Evolutionary conservation across 1,140 invertebrate genomes (phyloP).

Genomic region (Macrotrachela quadricornifera): DNA sequence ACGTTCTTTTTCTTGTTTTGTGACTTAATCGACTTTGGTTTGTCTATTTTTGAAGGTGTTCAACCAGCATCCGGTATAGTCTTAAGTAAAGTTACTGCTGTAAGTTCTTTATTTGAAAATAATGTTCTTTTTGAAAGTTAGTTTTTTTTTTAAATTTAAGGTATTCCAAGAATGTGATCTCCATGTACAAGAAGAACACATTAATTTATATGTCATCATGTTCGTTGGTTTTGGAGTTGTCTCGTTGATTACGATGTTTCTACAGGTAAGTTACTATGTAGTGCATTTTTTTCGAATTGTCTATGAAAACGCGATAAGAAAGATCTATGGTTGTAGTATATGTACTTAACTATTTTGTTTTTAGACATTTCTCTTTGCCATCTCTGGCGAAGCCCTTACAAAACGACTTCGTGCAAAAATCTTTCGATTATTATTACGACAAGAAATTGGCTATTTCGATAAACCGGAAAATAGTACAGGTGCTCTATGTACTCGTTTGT

Average conservation of each 20-base stretch:
- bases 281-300: not conserved
- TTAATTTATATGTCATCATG: conserved; percentile 42
- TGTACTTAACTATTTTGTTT: too few relatives aligned
- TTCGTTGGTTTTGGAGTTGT: conserved; percentile 45
- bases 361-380: conserved; percentile 5
- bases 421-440: conserved; percentile 51
- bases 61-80: conserved; percentile 58
- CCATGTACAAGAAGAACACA: conserved; percentile 36
- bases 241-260: conserved; percentile 41
- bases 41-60: too few relatives aligned
- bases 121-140: not conserved
- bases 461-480: too few relatives aligned
- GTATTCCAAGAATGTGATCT: conserved; percentile 30
- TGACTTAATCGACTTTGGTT: too few relatives aligned
- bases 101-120: not conserved
- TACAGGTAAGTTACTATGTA: conserved; percentile 30
- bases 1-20: too few relatives aligned
- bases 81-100: conserved; percentile 37
- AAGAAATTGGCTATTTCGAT: conserved; percentile 80
- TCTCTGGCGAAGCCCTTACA: conserved; percentile 37
- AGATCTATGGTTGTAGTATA: too few relatives aligned
- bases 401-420: conserved; percentile 41
- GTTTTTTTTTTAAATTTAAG: conserved; percentile 14
- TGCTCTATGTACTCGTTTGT: too few relatives aligned
- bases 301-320: too few relatives aligned